Base-by-base conservation (phyloP, 1,140 invertebrate species). In the Microvelia longipes region DNA sequence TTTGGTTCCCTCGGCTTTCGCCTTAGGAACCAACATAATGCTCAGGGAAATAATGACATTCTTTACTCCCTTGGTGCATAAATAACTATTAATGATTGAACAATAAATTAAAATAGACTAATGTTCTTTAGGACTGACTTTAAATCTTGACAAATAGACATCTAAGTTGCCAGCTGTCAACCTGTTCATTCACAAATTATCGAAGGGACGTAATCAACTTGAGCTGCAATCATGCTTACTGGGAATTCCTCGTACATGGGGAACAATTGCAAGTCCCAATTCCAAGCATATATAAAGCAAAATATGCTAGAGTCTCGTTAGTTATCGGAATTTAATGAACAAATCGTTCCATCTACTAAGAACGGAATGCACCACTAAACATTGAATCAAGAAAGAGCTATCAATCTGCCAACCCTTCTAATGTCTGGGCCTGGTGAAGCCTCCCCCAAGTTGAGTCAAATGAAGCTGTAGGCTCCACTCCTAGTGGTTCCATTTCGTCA, bases 361-460 rank as follows among this genome's bases (percentile, higher is more conserved):
- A 91, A 90, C 88, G 88, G 88, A 87, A 90, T 91, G 88, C 89
- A 90, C 89, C 88, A 91, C 89, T 88, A 91, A 85, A 88, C 88
- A 86, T 82, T 80, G 83, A 86, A 91, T 92, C 89, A 87, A 90
- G 88, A 92, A 91, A 92, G 88, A 90, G 87, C 89, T 90, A n/a
- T n/a, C n/a, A n/a, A n/a, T n/a, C n/a, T n/a, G n/a, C n/a, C n/a
- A n/a, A n/a, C n/a, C n/a, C n/a, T 81, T 91, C 87, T 90, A 88
- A 85, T 90, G 89, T 91, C 87, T 83, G 85, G 88, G 83, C 89
- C 88, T 87, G 88, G 88, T 91, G 85, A 91, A 69, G 69, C 70
- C 70, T 70, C 85, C 85, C n/a, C n/a, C 84, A 84, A 86, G 86
- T 88, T 88, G 88, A 91, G 89, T 91, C 89, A 91, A 92, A 91